Percentiles rank a stretch among this genome's conserved stretches.
phyloP scores from a whole-genome alignment of 2,888 invertebrate species.

The Drepanosiphum platanoidis region DNA sequence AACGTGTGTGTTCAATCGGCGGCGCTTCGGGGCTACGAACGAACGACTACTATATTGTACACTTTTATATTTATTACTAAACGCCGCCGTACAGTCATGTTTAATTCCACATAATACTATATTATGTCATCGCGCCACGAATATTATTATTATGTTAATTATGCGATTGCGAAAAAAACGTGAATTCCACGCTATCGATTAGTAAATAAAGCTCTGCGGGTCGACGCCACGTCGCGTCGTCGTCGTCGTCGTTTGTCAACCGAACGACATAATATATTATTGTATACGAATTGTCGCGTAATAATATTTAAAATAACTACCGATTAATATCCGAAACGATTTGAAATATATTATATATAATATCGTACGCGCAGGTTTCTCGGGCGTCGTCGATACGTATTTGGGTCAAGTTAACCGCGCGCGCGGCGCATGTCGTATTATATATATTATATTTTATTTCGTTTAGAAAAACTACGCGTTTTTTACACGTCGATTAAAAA shows the following conservation, averaged over 20 bases:
- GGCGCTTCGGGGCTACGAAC: no score
- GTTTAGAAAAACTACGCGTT: neutral
- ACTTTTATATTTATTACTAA: no score
- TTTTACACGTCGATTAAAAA: conserved; percentile 35
- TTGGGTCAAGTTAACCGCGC: conserved; percentile 6
- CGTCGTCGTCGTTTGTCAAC: neutral
- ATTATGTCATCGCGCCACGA: neutral
- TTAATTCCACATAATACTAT: neutral
- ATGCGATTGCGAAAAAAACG: neutral
- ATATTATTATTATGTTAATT: neutral
- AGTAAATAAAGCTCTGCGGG: no score
- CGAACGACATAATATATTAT: neutral
- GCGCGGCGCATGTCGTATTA: neutral
- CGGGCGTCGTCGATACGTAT: conserved; percentile 7
- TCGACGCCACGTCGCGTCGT: neutral
- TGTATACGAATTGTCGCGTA: neutral
- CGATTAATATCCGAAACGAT: neutral
- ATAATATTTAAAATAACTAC: no score
- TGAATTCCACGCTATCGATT: neutral
- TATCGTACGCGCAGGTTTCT: neutral
- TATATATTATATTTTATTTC: neutral
- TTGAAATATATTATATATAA: neutral
- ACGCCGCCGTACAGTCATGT: neutral
- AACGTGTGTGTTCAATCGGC: neutral
- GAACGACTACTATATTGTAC: no score